Evolutionary conservation across 30 jellyfish, hydroid and myxozoan genomes (phyloP).

Genomic region (Mastigias papua): DNA sequence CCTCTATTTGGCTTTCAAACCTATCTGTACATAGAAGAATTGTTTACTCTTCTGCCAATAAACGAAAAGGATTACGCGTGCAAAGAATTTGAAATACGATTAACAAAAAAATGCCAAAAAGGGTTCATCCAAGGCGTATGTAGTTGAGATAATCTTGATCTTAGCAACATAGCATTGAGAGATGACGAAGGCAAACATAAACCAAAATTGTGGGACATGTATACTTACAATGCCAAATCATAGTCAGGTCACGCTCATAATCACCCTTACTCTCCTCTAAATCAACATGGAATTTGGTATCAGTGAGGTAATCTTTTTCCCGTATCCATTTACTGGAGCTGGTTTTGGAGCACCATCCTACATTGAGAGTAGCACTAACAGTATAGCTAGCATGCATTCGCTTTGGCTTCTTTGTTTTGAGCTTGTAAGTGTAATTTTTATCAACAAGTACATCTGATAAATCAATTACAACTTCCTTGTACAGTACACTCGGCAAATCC

Average conservation of each 20-base stretch:
- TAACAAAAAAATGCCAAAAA: no score
- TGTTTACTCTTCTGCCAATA: no score
- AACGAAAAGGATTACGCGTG: no score
- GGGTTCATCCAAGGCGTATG: no score
- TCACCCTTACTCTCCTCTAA: conserved; percentile 19
- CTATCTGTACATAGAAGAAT: no score
- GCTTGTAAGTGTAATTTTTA: conserved; percentile 10
- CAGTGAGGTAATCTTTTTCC: conserved; percentile 70
- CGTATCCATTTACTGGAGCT: conserved; percentile 41
- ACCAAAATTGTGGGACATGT: not conserved
- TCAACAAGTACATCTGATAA: conserved; percentile 51
- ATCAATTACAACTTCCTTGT: conserved; percentile 47
- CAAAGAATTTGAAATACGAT: no score
- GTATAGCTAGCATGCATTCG: conserved; percentile 14
- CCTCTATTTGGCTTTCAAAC: no score
- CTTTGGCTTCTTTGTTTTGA: conserved; percentile 55
- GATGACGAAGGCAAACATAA: no score
- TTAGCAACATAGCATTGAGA: no score
- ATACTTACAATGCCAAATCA: conserved; percentile 67
- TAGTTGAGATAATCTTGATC: no score
- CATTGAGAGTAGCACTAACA: conserved; percentile 72
- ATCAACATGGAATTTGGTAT: conserved; percentile 23
- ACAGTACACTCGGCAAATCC: conserved; percentile 71
- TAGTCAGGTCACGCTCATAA: conserved; percentile 25
- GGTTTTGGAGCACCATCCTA: conserved; percentile 80